A percentile compares a stretch with the other conserved stretches of the same genome.
These are phyloP conservation scores for Polia nebulosa DNA, from an alignment of 2,888 invertebrate genomes.

Conservation along the genomic window DNA sequence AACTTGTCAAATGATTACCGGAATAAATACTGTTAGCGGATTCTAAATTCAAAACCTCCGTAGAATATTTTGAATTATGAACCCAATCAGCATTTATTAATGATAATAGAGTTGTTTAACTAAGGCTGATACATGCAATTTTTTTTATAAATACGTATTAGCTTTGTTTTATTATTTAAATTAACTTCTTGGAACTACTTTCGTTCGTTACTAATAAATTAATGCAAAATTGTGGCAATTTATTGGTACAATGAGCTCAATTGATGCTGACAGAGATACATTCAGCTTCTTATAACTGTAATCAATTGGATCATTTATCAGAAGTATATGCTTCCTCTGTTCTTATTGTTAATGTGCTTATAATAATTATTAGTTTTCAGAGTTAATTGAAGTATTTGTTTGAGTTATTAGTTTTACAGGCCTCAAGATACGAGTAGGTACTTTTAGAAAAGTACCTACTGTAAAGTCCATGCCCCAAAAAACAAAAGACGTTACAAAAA, in stretches of 20 bases:
- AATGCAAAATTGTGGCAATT: constrained; percentile 30
- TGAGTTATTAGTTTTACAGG: constrained; percentile 1
- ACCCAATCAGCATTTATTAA: no score
- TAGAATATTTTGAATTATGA: no score
- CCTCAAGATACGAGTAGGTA: background rate
- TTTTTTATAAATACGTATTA: no score
- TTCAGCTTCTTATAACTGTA: constrained; percentile 21
- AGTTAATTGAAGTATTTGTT: constrained; percentile 13
- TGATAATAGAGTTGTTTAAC: no score
- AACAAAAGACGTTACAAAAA: background rate
- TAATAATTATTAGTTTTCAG: constrained; percentile 3
- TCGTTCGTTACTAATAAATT: constrained; percentile 8
- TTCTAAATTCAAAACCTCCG: no score
- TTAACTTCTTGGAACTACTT: constrained; percentile 10
- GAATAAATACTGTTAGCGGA: no score
- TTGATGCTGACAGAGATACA: constrained; percentile 51
- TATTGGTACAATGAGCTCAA: constrained; percentile 56
- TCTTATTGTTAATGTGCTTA: constrained; percentile 1
- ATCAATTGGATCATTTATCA: constrained; percentile 46
- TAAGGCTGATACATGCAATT: no score
- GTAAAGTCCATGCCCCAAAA: background rate
- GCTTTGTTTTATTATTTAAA: background rate
- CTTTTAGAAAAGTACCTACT: background rate
- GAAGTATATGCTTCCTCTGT: constrained; percentile 8
- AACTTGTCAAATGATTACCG: no score